phyloP scores from a whole-genome alignment of 2,113 vertebrate genomes.

The Burhinus bistriatus region DNA sequence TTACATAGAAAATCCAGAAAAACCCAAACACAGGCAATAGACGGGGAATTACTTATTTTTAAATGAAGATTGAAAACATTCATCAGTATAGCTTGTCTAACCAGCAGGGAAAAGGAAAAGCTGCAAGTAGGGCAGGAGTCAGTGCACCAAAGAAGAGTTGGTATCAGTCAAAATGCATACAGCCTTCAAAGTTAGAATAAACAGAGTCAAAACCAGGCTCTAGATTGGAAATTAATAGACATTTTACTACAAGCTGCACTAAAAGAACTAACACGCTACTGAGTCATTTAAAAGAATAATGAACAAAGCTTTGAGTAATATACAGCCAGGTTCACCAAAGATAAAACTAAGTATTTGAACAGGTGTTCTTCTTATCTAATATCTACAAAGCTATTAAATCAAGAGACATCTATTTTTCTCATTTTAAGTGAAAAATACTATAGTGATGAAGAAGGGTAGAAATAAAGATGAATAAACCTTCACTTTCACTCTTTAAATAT shows the following conservation, averaged over 20 bases:
- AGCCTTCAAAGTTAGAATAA: neutral
- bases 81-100: neutral
- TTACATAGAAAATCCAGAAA: neutral
- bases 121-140: neutral
- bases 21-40: neutral
- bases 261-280: neutral
- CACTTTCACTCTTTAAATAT: neutral
- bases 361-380: neutral
- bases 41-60: neutral
- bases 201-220: neutral
- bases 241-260: neutral
- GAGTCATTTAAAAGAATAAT: neutral
- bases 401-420: neutral
- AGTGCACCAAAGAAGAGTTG: neutral
- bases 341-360: neutral
- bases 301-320: neutral
- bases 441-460: neutral
- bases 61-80: neutral
- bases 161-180: neutral
- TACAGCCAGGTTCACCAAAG: neutral
- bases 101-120: neutral
- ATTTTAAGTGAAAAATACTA: neutral
- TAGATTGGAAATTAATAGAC: neutral
- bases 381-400: neutral
- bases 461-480: neutral